Base-by-base conservation (phyloP, 2,888 invertebrate genomes). In the Linnaemya vulpina region DNA sequence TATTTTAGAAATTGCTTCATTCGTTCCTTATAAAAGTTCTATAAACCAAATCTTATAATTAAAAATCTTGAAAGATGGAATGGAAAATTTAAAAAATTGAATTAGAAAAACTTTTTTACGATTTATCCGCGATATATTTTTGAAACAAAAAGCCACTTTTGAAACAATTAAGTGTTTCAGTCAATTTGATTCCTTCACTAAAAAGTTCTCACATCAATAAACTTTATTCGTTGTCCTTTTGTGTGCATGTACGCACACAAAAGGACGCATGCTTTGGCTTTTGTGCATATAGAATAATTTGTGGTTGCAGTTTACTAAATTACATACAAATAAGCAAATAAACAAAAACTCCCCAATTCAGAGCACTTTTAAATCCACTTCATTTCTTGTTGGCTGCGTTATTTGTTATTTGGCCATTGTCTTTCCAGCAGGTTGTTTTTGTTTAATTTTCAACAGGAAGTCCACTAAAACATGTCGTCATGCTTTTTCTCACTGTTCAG, bases 391-490 rank as follows among this genome's bases (percentile, higher is more conserved):
- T 65, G 38, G 3, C 13, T 22, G 3, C 20, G n/a, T n/a, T n/a
- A n/a, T n/a, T n/a, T n/a, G n/a, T n/a, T n/a, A 25, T 30, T 25
- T 20, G 25, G 46, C 17, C 20, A 63, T 63, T 73, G 65, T 80
- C 38, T 67, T 67, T 7, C 17, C 51, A 74, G 73, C 79, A 71
- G 79, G 68, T 82, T 55, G 35, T 68, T 70, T 62, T 51, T 58
- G 25, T 65, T 71, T 65, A 51, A 13, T 38, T 81, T 82, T 65
- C 51, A 65, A 71, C 82, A 82, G 82, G 76, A 82, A 82, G 65
- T 82, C 82, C 55, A 49, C 46, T 67, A 60, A 63, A 58, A 46
- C 55, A 60, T 62, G 53, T 75, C 53, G 68, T 75, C 75, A 65
- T 79, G 71, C 38, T 70, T 46, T 60, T 75, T 63, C 75, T 75